These are phyloP conservation scores for Setophaga petechia DNA, from an alignment of 2,113 vertebrate species.

Conservation along the genomic window DNA sequence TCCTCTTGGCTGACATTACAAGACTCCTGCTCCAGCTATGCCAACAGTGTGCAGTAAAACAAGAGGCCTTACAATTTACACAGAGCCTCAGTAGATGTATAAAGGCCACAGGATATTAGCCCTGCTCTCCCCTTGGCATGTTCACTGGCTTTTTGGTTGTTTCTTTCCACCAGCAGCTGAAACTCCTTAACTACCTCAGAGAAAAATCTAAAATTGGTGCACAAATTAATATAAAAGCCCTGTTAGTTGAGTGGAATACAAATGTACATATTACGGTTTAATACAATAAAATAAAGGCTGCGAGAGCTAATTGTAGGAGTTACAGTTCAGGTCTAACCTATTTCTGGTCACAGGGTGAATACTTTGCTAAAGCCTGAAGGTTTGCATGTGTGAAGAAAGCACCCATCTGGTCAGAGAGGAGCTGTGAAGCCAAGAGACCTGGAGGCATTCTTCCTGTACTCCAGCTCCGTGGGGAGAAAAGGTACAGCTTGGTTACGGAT, in stretches of 20 bases:
- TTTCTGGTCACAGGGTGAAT: background rate
- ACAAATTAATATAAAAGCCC: background rate
- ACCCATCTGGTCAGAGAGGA: background rate
- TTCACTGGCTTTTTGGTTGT: background rate
- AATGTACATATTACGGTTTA: background rate
- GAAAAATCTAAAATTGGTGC: background rate
- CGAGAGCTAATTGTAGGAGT: background rate
- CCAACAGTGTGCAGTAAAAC: conserved; percentile 11
- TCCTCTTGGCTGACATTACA: conserved; percentile 47
- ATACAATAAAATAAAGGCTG: background rate
- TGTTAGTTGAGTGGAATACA: background rate
- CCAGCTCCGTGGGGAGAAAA: background rate
- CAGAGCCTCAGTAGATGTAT: background rate
- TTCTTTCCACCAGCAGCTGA: background rate
- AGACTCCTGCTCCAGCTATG: background rate
- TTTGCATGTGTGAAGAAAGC: background rate
- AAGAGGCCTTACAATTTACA: background rate
- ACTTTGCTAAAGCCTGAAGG: background rate
- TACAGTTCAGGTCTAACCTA: background rate
- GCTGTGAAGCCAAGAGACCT: background rate
- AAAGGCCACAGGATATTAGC: background rate
- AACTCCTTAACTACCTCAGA: background rate
- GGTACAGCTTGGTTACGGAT: background rate
- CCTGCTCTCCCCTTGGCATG: background rate
- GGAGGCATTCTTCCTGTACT: background rate